Base-by-base conservation (phyloP, 2,113 vertebrate species). In the Datnioides undecimradiatus region DNA sequence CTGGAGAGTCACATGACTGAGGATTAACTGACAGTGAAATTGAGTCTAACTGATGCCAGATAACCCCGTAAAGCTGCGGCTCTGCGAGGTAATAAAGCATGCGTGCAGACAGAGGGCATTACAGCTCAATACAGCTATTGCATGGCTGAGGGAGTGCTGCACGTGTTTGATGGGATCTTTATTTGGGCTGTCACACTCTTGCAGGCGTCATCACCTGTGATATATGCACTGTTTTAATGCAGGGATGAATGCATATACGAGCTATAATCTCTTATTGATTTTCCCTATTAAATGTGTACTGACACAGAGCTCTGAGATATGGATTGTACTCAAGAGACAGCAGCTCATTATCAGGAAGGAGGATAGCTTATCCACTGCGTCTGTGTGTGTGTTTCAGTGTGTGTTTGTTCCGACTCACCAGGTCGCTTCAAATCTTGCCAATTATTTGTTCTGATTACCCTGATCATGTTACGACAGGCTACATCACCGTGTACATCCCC, bases 101-200 rank as follows among this genome's bases (percentile, higher is more conserved):
- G 9, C 4, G 31, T 34, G 54, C 62, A 64, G 55, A 48, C 21
- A 14, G 33, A 52, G 49, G 27, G 17, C 48, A 29, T 57, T 38
- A 40, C 54, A n/a, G 68, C 84, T 80, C 84, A 67, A 76, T 83
- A 67, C 29, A 21, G 62, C 43, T 23, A n/a, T 33, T 65, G 66
- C 27, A 80, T 19, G 38, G 41, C 10, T 68, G 73, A 82, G n/a
- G 9, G 38, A 49, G 46, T 34, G 23, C 73, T 29, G 55, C n/a
- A 23, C 34, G 31, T 19, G n/a, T 69, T 51, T 41, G 54, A 68
- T 8, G 41, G 48, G 45, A 45, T 73, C 45, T 73, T 75, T 25
- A 73, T 49, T 38, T 43, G 17, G 54, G 25, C n/a, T 23, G 25
- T 70, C 43, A 71, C 14, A 33, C 58, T 33, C 43, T 2, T 2